A percentile compares a stretch with the other conserved stretches of the same genome.
These are phyloP conservation scores for Papilio xuthus DNA, from an alignment of 1,140 invertebrate species.

Conservation along the genomic window DNA sequence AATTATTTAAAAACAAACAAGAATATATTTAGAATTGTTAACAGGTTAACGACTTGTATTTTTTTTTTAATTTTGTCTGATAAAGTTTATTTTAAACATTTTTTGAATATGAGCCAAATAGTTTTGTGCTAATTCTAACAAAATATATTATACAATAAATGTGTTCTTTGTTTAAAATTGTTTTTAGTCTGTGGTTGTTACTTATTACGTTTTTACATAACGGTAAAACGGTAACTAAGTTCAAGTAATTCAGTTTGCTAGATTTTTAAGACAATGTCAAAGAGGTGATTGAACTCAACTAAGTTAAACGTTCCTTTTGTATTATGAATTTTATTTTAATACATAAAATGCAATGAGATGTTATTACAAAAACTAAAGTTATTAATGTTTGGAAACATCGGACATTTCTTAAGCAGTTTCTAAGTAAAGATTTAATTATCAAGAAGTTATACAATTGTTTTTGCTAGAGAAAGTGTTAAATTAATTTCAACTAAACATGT, in stretches of 20 bases:
- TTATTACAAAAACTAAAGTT: too few species aligned
- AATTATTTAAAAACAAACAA: conserved; percentile 36
- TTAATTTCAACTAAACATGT: background rate
- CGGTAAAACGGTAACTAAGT: conserved; percentile 54
- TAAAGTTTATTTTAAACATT: background rate
- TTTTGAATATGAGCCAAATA: conserved; percentile 26
- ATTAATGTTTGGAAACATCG: too few species aligned
- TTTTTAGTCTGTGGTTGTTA: background rate
- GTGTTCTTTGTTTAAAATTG: background rate
- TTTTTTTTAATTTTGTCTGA: background rate
- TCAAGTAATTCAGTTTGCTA: conserved; percentile 58
- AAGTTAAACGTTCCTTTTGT: conserved; percentile 3
- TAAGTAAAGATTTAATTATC: background rate
- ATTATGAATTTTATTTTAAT: background rate
- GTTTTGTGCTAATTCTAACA: background rate
- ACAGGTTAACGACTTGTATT: background rate
- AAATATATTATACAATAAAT: background rate
- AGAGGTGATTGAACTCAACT: conserved; percentile 58
- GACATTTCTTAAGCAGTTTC: too few species aligned
- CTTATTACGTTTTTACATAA: conserved; percentile 24
- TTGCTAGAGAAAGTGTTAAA: background rate
- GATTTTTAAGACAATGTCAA: conserved; percentile 62
- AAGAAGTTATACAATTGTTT: background rate
- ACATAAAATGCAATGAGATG: background rate
- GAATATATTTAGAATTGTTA: background rate